Evolutionary conservation across 2,797 vertebrate species (phyloP), one percentile per base, ranked within the genome.

Genomic region (Pipistrellus kuhlii): DNA sequence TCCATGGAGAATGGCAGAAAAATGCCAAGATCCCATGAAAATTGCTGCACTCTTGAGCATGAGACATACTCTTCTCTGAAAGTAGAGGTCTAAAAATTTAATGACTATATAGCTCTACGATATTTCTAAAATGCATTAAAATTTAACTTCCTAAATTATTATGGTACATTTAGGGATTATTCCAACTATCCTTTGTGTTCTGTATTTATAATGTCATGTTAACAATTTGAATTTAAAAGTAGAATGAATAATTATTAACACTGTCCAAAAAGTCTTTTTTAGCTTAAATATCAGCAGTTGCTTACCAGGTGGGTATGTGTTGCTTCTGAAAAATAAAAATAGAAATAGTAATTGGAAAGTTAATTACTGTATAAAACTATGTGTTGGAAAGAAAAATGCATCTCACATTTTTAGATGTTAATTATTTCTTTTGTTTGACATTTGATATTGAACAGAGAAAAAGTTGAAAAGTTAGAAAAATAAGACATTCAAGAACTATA

Each of bases 311-410:
- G 21, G 41, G 2, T 59, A 84, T 66, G 72, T 84, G 71, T 27
- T 87, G 18, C 20, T 68, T 83, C 30, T 32, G 12, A 85, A 92
- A 92, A 85, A 80, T 75, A 88, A 75, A 87, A 89, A 72, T 77
- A 77, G 20, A 86, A 92, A 94, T 51, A 77, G 69, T 57, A 76
- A 84, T 55, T 93, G 32, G 15, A 30, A 87, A 35, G 17, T 38
- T 87, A 87, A 59, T 83, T 86, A 86, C 53, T 72, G 20, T 51
- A 35, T 38, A 69, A 73, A 73, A 68, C 30, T 83, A 21, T 21
- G 2, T 73, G 6, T 68, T 90, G 25, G 12, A 66, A 83, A 86
- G 85, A 21, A 90, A 92, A 72, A 53, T 35, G 20, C 17, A 25
- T 62, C 41, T 90, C 30, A 84, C 3, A 72, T 3, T 90, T 32